phyloP scores from a whole-genome alignment of 2,888 invertebrate genomes.

The Dusona sp. region DNA sequence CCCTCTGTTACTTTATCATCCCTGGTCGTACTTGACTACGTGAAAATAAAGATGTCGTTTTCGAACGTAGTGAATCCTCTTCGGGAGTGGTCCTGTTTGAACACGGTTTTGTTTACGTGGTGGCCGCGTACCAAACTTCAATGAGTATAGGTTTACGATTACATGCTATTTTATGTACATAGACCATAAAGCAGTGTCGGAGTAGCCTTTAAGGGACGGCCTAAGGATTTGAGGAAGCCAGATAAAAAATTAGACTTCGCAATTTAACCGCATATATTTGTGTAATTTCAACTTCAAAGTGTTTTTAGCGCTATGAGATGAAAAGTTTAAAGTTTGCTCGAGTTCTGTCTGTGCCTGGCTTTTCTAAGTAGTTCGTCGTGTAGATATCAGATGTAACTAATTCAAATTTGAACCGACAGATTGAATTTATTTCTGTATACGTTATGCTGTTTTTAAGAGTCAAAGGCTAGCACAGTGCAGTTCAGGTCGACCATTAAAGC shows the following conservation, averaged over 20 bases:
- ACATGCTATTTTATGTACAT: constrained; percentile 34
- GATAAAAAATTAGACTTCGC: background rate
- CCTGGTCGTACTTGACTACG: background rate
- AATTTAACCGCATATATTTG: background rate
- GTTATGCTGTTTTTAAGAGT: constrained; percentile 20
- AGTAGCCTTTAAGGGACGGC: background rate
- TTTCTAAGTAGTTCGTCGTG: background rate
- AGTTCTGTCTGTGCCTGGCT: background rate
- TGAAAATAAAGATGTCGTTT: constrained; percentile 32
- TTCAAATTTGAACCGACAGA: background rate
- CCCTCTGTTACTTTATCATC: constrained; percentile 22
- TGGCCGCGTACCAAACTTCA: background rate
- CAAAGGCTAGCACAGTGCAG: background rate
- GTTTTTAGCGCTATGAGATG: background rate
- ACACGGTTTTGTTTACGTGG: constrained; percentile 29
- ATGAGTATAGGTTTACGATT: constrained; percentile 40
- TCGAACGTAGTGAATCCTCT: constrained; percentile 47
- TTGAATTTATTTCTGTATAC: constrained; percentile 13
- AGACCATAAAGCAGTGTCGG: background rate
- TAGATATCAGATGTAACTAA: background rate
- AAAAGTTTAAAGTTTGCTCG: background rate
- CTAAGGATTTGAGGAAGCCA: background rate
- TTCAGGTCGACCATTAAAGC: constrained; percentile 52
- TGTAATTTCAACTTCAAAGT: background rate
- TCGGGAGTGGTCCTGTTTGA: constrained; percentile 28